Percentiles rank a stretch among this genome's conserved stretches.
Conservation (phyloP, 2,113 vertebrate species). For the Gulo gulo region DNA sequence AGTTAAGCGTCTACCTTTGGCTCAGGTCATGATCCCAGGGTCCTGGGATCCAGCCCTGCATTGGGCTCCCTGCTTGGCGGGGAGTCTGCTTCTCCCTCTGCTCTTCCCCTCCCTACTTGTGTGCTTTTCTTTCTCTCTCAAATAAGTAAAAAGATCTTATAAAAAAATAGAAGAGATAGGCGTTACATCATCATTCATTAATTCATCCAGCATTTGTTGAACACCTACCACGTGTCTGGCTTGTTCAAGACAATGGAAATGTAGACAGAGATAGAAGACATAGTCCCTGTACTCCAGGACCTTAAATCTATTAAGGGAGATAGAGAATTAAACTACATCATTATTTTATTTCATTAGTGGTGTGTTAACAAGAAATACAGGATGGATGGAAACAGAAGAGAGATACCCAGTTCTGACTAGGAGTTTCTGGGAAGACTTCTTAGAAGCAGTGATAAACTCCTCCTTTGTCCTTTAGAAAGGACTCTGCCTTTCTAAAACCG, state of each 20-base stretch:
- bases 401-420: not conserved
- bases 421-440: not conserved
- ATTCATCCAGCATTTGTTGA: slow-evolving; percentile 9
- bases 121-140: too few relatives aligned
- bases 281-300: not conserved
- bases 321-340: not conserved
- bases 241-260: not conserved
- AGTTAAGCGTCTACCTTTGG: too few relatives aligned
- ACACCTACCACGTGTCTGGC: not conserved
- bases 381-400: not conserved
- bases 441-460: not conserved
- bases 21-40: too few relatives aligned
- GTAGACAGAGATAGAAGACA: not conserved
- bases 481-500: not conserved
- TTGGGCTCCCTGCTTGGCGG: too few relatives aligned
- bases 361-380: not conserved
- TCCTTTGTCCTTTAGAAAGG: not conserved
- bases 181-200: not conserved
- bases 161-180: not conserved
- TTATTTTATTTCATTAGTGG: slow-evolving; percentile 3
- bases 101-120: too few relatives aligned
- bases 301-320: not conserved
- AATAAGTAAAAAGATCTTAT: not conserved
- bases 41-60: too few relatives aligned
- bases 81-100: too few relatives aligned